phyloP scores from a whole-genome alignment of 1,140 invertebrate genomes.

The Calosoma granatense region DNA sequence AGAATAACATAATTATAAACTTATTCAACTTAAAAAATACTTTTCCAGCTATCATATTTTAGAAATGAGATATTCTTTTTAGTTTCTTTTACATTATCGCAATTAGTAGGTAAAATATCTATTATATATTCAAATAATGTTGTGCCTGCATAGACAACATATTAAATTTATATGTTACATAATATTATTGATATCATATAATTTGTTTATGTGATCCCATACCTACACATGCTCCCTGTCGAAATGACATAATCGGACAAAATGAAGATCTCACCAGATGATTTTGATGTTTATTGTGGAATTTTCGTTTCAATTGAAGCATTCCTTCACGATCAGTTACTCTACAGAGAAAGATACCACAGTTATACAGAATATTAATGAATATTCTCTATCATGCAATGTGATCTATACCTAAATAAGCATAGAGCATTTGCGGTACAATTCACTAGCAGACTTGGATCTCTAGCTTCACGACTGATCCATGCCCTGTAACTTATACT shows the following conservation, averaged over 20 bases:
- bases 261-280: slow-evolving; percentile 64
- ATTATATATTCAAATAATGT: no score
- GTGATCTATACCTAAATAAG: slow-evolving; percentile 40
- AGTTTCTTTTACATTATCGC: no score
- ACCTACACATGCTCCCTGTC: slow-evolving; percentile 67
- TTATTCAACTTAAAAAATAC: no score
- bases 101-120: no score
- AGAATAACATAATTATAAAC: no score
- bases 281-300: slow-evolving; percentile 51
- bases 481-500: slow-evolving; percentile 73
- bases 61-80: no score
- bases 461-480: slow-evolving; percentile 64
- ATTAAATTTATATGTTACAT: no score
- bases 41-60: no score
- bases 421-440: slow-evolving; percentile 64
- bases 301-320: slow-evolving; percentile 51
- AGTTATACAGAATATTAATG: slow-evolving; percentile 17
- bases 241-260: slow-evolving; percentile 75
- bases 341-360: slow-evolving; percentile 39
- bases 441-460: slow-evolving; percentile 70
- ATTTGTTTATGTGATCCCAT: slow-evolving; percentile 33
- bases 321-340: slow-evolving; percentile 55
- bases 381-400: slow-evolving; percentile 13
- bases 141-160: no score
- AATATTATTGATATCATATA: no score